phyloP scores from a whole-genome alignment of 1,140 invertebrate genomes.

The Trichogramma pretiosum region DNA sequence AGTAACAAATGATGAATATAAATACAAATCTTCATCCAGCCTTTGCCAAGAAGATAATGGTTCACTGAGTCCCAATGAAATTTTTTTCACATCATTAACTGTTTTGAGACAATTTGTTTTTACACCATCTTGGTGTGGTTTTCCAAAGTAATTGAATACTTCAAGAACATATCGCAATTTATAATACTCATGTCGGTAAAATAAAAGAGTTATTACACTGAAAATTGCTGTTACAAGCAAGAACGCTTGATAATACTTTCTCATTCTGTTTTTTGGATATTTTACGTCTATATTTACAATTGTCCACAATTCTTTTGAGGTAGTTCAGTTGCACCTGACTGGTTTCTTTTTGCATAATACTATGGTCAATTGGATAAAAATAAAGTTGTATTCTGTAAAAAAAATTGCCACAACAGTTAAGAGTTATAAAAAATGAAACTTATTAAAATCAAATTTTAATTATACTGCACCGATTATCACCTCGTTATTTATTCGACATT shows the following conservation, averaged over 20 bases:
- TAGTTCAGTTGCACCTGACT: constrained; percentile 11
- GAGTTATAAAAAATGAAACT: no score
- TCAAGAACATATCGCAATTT: constrained; percentile 63
- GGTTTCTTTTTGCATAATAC: constrained; percentile 16
- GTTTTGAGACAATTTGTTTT: constrained; percentile 24
- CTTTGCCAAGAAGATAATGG: constrained; percentile 49
- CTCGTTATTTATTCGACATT: no score
- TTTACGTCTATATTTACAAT: constrained; percentile 3
- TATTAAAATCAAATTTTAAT: no score
- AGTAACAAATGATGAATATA: constrained; percentile 47
- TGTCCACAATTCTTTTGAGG: constrained; percentile 1
- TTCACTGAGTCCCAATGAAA: constrained; percentile 31
- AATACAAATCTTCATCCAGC: constrained; percentile 43
- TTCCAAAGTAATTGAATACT: constrained; percentile 69
- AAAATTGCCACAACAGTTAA: no score
- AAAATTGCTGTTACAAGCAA: constrained; percentile 55
- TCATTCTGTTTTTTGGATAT: constrained; percentile 50
- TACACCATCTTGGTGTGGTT: constrained; percentile 36
- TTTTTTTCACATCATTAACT: constrained; percentile 6
- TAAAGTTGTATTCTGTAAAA: no score
- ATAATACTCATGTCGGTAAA: constrained; percentile 72
- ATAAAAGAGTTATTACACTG: constrained; percentile 59
- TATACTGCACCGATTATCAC: no score
- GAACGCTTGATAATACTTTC: constrained; percentile 65
- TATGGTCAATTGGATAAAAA: no score